phyloP scores from a whole-genome alignment of 2,888 invertebrate species.

The Dasypogon diadema region DNA sequence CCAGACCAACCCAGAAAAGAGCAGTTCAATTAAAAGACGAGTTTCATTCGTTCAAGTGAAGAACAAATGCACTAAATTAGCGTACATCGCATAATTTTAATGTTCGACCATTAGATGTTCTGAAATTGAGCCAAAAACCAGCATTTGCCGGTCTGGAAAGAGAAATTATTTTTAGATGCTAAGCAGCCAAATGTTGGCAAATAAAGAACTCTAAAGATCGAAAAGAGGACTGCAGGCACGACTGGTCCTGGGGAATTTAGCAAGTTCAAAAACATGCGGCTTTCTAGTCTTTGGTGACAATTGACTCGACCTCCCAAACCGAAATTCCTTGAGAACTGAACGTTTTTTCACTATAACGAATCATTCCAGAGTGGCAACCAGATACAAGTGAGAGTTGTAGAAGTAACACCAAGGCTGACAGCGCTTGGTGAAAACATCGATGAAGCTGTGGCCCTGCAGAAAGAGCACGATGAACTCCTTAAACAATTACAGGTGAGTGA shows the following conservation, averaged over 20 bases:
- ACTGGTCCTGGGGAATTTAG: too few relatives aligned
- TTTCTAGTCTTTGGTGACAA: constrained; percentile 17
- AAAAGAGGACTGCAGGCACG: too few relatives aligned
- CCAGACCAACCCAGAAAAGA: too few relatives aligned
- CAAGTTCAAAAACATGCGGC: too few relatives aligned
- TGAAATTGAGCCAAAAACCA: constrained; percentile 20
- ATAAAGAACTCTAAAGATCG: background rate
- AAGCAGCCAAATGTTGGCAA: background rate
- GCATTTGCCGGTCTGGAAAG: constrained; percentile 14
- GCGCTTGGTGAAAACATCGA: constrained; percentile 81
- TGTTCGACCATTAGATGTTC: background rate
- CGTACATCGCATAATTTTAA: background rate
- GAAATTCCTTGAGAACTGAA: background rate
- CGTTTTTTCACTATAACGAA: constrained; percentile 42
- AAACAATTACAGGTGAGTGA: constrained; percentile 80
- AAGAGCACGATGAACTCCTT: constrained; percentile 86
- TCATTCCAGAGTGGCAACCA: constrained; percentile 82
- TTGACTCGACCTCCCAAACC: too few relatives aligned
- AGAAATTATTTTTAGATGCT: constrained; percentile 12
- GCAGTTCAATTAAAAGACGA: too few relatives aligned
- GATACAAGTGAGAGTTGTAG: constrained; percentile 86
- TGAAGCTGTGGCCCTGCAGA: constrained; percentile 81
- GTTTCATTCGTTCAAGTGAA: too few relatives aligned
- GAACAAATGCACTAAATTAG: constrained; percentile 27
- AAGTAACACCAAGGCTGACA: constrained; percentile 86